Base-by-base conservation (phyloP, 2,888 invertebrate genomes). In the Hyposoter didymator region DNA sequence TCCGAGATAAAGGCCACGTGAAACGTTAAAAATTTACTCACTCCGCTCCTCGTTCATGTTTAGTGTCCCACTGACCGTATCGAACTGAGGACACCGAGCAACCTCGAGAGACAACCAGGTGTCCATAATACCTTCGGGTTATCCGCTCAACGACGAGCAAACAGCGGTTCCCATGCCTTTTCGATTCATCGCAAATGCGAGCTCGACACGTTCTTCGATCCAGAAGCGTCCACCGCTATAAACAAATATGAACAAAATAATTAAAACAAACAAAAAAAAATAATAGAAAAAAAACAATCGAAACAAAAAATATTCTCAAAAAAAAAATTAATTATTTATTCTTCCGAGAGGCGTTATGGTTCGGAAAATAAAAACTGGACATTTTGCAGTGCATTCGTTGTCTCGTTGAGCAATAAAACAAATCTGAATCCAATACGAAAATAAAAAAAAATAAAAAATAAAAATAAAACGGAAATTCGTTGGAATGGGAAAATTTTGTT, bases 61-160 rank as follows among this genome's bases (percentile, higher is more conserved):
- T 91, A 91, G 90, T 93, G 92, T 91, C 92, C 92, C 92, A 93
- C 90, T 93, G 92, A 93, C 92, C 92, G 91, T 90, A 92, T 92
- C 92, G 92, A 92, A 93, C 93, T 93, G 92, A 92, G 91, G 92
- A 92, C 93, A 92, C 91, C 89, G 91, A 90, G 90, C 90, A 91
- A 90, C 91, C 89, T 90, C 90, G 90, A 90, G 90, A 91, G 90
- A 92, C 91, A 92, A 91, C 91, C 88, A 87, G 89, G 88, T 87
- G 88, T 91, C 49, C 64, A 90, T 90, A 90, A 90, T 90, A 90
- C 89, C 88, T 89, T 88, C 87, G 88, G 90, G 89, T 91, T 91
- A 89, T 89, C 88, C 81, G 82, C 76, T 67, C 75, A 83, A 76
- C 73, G 62, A 59, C 78, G 81, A 84, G 80, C 83, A 80, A 67